Conservation (phyloP, 2,888 invertebrate species). For the Neocrepidodera transversa region DNA sequence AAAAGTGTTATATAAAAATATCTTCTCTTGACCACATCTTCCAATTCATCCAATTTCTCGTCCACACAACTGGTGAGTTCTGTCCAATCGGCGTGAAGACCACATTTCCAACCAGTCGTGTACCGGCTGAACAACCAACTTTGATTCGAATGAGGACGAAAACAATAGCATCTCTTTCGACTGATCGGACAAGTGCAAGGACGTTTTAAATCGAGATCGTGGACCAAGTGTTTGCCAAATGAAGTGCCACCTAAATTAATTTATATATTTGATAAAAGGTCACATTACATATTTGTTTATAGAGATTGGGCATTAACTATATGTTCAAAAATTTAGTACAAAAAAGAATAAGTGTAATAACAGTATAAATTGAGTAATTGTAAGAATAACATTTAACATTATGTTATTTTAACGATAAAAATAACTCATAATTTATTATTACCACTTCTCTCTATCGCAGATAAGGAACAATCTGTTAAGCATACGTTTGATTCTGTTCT, state of each 20-base stretch:
- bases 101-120: slow-evolving; percentile 98
- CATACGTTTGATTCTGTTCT: too few relatives aligned
- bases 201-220: slow-evolving; percentile 89
- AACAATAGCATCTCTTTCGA: slow-evolving; percentile 89
- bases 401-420: too few relatives aligned
- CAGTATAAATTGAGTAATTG: too few relatives aligned
- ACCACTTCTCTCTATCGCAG: too few relatives aligned
- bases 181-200: slow-evolving; percentile 93
- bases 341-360: too few relatives aligned
- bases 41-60: slow-evolving; percentile 87
- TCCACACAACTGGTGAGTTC: slow-evolving; percentile 94
- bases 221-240: slow-evolving; percentile 95
- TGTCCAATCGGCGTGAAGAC: slow-evolving; percentile 98
- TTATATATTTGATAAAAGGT: too few relatives aligned
- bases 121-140: slow-evolving; percentile 98
- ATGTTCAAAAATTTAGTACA: too few relatives aligned
- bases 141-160: slow-evolving; percentile 89
- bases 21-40: slow-evolving; percentile 69
- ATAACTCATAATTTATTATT: too few relatives aligned
- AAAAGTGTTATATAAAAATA: slow-evolving; percentile 97
- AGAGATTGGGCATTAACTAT: too few relatives aligned
- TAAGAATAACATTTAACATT: too few relatives aligned
- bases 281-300: too few relatives aligned
- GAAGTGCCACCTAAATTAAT: slow-evolving; percentile 86
- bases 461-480: too few relatives aligned